A percentile compares a stretch with the other conserved stretches of the same genome.
phyloP scores from a whole-genome alignment of 1,140 invertebrate genomes.

The Tribolium madens region DNA sequence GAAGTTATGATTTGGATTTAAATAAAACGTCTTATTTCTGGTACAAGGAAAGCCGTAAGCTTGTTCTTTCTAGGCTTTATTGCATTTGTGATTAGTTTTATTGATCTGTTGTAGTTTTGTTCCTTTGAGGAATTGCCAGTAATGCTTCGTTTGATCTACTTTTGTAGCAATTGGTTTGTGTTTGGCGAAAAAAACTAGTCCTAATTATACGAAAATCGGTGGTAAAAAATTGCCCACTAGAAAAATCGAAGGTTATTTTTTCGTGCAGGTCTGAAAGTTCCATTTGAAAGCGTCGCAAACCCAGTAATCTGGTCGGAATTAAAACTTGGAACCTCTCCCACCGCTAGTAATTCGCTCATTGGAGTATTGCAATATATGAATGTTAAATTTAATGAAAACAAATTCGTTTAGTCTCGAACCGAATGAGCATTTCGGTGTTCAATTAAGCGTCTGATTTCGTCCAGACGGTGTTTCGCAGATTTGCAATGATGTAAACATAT shows the following conservation, averaged over 20 bases:
- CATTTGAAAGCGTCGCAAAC: not conserved
- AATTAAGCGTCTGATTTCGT: constrained; percentile 2
- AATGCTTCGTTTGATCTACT: not conserved
- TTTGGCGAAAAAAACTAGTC: not conserved
- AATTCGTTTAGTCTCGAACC: not conserved
- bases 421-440: not conserved
- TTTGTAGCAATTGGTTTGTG: not conserved
- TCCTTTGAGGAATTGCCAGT: no score
- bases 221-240: not conserved
- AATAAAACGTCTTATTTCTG: no score
- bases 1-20: no score
- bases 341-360: not conserved
- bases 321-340: not conserved
- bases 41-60: no score
- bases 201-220: not conserved
- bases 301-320: not conserved
- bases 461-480: constrained; percentile 4
- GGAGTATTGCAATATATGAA: not conserved
- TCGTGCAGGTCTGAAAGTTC: not conserved
- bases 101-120: no score
- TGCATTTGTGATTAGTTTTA: no score
- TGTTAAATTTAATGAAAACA: not conserved
- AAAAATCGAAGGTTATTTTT: not conserved
- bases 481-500: constrained; percentile 19
- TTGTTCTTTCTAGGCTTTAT: no score